These are phyloP conservation scores for Trissolcus basalis DNA, from an alignment of 1,140 invertebrate genomes.

Conservation along the genomic window DNA sequence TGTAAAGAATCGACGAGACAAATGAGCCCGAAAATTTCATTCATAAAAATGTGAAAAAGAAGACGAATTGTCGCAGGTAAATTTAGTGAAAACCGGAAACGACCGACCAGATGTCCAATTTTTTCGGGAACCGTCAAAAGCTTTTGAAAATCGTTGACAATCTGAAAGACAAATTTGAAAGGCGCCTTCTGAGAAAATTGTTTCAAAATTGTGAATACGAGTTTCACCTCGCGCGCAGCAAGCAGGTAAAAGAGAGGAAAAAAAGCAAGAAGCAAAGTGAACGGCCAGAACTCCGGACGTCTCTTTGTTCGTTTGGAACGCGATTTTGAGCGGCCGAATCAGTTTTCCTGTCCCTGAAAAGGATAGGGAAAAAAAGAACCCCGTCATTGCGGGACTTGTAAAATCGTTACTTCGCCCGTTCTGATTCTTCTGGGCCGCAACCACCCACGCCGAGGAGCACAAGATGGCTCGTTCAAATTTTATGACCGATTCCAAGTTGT, in stretches of 20 bases:
- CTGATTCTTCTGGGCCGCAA: too few relatives aligned
- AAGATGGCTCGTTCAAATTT: conserved; percentile 47
- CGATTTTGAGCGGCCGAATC: conserved; percentile 14
- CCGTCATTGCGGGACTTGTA: too few relatives aligned
- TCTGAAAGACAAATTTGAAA: not conserved
- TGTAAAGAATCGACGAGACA: too few relatives aligned
- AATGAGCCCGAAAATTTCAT: too few relatives aligned
- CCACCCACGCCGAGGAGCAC: conserved; percentile 30
- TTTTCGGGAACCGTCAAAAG: too few relatives aligned
- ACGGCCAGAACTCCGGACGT: conserved; percentile 23
- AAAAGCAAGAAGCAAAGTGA: conserved; percentile 16
- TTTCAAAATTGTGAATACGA: conserved; percentile 32
- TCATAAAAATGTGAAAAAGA: too few relatives aligned
- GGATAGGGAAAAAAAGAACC: too few relatives aligned
- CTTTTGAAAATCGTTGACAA: not conserved
- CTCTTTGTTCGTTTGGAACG: conserved; percentile 26
- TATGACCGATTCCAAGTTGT: conserved; percentile 37
- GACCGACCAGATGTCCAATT: too few relatives aligned
- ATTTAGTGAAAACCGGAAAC: too few relatives aligned
- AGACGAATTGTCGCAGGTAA: too few relatives aligned
- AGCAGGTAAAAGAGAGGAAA: conserved; percentile 26
- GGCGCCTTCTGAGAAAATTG: conserved; percentile 25
- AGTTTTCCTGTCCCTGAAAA: conserved; percentile 12
- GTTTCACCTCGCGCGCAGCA: conserved; percentile 21
- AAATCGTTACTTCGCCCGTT: not conserved